Conservation (phyloP, 2,888 invertebrate species). For the Himalopsyche tibetana region DNA sequence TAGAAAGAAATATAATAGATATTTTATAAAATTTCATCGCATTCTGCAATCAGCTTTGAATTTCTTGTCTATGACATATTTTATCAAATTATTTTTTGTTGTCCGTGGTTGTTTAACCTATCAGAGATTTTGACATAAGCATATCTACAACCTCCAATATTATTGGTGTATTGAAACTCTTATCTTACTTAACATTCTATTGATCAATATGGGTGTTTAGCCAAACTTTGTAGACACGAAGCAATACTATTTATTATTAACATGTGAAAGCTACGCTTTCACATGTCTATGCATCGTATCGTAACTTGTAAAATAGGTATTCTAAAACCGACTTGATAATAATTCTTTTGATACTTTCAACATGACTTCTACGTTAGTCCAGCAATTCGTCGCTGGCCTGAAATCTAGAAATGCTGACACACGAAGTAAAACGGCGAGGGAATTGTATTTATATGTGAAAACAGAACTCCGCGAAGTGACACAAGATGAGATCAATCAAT, state of each 20-base stretch:
- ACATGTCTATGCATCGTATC: neutral
- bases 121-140: slow-evolving; percentile 33
- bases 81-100: neutral
- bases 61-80: no score
- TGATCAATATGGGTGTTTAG: slow-evolving; percentile 28
- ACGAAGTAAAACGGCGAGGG: slow-evolving; percentile 90
- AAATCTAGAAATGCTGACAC: slow-evolving; percentile 92
- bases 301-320: neutral
- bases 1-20: no score
- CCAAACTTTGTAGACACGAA: neutral
- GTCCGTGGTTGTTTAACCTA: slow-evolving; percentile 22
- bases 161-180: neutral
- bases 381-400: slow-evolving; percentile 89
- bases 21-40: no score
- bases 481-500: slow-evolving; percentile 91
- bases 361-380: slow-evolving; percentile 81
- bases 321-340: neutral
- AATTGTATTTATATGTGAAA: slow-evolving; percentile 92
- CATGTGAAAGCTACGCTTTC: slow-evolving; percentile 32
- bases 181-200: neutral
- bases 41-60: no score
- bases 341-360: slow-evolving; percentile 15
- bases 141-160: slow-evolving; percentile 2
- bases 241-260: neutral
- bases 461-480: slow-evolving; percentile 93